These are phyloP conservation scores for Calcarius lapponicus DNA, from an alignment of 2,797 vertebrate species.

Conservation along the genomic window DNA sequence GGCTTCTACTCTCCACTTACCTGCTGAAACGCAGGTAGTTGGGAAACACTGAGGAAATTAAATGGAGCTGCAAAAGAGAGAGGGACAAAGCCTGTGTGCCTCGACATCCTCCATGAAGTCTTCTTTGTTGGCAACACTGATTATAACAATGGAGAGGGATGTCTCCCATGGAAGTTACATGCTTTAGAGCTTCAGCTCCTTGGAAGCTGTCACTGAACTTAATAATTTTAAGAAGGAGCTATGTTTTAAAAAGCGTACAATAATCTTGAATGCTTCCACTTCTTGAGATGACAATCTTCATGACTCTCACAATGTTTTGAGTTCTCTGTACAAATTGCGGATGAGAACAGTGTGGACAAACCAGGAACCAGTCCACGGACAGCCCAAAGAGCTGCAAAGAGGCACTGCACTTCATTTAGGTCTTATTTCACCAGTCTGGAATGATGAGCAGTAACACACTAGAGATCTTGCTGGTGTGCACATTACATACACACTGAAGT, in stretches of 20 bases:
- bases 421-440: background rate
- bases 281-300: background rate
- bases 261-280: background rate
- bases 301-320: rapidly evolving
- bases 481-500: background rate
- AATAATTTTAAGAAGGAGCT: background rate
- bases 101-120: background rate
- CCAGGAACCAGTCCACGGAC: background rate
- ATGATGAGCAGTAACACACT: background rate
- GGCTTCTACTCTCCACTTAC: background rate
- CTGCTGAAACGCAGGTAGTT: background rate
- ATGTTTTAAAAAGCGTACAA: background rate
- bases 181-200: background rate
- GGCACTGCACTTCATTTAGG: rapidly evolving
- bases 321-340: background rate
- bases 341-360: background rate
- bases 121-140: background rate
- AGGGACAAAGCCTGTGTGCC: background rate
- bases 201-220: background rate
- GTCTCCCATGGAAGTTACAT: background rate
- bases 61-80: background rate
- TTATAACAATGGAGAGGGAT: background rate
- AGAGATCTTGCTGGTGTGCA: background rate
- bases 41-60: background rate
- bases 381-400: background rate